Conservation (phyloP, 2,888 invertebrate genomes). For the Ptychoptera albimana region DNA sequence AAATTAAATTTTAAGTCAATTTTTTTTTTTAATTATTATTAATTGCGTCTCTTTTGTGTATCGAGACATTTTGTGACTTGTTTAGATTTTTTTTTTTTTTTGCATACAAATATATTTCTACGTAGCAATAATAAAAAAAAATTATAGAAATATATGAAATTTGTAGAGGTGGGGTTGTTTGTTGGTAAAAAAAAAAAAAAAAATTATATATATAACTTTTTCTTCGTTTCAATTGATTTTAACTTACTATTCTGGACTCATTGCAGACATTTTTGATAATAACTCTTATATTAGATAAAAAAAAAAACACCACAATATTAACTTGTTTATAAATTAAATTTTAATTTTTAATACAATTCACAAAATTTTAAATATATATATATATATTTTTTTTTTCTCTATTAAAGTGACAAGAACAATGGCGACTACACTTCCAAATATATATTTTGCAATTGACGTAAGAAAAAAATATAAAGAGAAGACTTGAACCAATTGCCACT, state of each 20-base stretch:
- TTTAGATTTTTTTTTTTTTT: too few relatives aligned
- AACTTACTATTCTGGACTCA: conserved; percentile 76
- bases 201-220: not conserved
- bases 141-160: too few relatives aligned
- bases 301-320: not conserved
- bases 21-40: too few relatives aligned
- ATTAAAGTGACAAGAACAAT: conserved; percentile 9
- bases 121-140: too few relatives aligned
- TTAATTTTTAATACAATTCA: not conserved
- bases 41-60: too few relatives aligned
- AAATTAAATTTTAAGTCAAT: too few relatives aligned
- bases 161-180: conserved; percentile 2
- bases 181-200: not conserved
- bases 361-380: conserved; percentile 2
- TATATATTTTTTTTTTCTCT: conserved; percentile 1
- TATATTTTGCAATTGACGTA: conserved; percentile 12
- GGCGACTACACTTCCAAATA: conserved; percentile 10
- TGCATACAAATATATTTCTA: too few relatives aligned
- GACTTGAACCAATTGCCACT: conserved; percentile 2
- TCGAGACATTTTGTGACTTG: too few relatives aligned
- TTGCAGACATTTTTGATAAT: conserved; percentile 30
- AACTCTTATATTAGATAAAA: not conserved
- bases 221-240: conserved; percentile 7
- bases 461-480: conserved; percentile 3
- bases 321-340: not conserved